Evolutionary conservation across 2,888 invertebrate genomes (phyloP).

Genomic region (Nephrotoma appendiculata): DNA sequence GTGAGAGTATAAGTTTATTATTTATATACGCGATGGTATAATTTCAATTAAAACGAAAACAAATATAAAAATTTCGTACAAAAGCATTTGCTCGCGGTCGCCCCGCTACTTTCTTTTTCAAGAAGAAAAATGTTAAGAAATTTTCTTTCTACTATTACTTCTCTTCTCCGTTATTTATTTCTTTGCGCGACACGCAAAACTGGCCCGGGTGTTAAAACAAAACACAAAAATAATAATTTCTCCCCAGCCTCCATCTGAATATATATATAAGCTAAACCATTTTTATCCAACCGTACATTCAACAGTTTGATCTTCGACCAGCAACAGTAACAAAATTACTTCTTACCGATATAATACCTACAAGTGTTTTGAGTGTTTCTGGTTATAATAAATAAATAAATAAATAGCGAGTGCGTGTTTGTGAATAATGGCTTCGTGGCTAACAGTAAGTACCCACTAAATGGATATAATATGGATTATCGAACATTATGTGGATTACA

Average conservation of each 20-base stretch:
- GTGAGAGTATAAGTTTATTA: not conserved
- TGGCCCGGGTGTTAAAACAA: not conserved
- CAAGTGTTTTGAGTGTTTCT: not conserved
- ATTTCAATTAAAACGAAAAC: not conserved
- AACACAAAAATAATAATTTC: not conserved
- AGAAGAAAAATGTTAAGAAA: not conserved
- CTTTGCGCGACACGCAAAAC: not conserved
- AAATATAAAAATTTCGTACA: not conserved
- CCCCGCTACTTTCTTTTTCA: slow-evolving; percentile 1
- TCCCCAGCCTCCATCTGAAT: not conserved
- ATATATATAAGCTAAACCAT: not conserved
- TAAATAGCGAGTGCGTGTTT: not conserved
- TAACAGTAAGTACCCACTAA: not conserved
- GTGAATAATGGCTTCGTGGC: slow-evolving; percentile 5
- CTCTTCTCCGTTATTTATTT: not conserved
- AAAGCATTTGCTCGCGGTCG: not conserved
- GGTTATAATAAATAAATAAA: not conserved
- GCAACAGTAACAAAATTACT: not conserved
- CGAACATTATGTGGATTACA: not conserved
- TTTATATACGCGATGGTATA: not conserved
- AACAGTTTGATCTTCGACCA: not conserved
- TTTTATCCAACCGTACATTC: not conserved
- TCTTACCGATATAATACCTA: not conserved
- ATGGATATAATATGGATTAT: not conserved
- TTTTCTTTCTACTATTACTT: not conserved